Evolutionary conservation across 2,113 vertebrate genomes (phyloP).

Genomic region (Salminus brasiliensis): DNA sequence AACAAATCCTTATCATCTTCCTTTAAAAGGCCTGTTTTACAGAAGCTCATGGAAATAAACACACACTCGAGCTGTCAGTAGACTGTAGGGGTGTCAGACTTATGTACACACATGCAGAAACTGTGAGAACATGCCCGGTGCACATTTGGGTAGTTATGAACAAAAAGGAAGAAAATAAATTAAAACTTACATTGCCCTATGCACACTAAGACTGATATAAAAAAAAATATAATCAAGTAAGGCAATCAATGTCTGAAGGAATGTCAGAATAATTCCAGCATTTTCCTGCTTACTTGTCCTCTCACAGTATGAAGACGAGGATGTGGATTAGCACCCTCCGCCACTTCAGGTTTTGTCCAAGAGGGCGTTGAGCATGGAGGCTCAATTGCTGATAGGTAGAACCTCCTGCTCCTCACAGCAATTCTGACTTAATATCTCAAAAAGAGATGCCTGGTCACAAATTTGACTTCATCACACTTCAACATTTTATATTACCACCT

Average conservation of each 20-base stretch:
- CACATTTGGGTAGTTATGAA: conserved; percentile 5
- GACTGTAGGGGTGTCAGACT: conserved; percentile 43
- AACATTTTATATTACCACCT: no score
- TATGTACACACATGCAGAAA: conserved; percentile 62
- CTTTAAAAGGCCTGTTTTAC: conserved; percentile 17
- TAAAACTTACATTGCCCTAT: conserved; percentile 91
- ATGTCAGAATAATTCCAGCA: conserved; percentile 88
- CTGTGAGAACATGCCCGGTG: conserved; percentile 86
- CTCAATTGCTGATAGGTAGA: no score
- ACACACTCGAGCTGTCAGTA: conserved; percentile 22
- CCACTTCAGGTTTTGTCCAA: no score
- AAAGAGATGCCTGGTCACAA: no score
- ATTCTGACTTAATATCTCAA: no score
- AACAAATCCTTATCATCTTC: conserved; percentile 5
- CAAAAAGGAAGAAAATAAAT: conserved; percentile 69
- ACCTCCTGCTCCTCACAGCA: no score
- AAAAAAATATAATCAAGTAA: conserved; percentile 85
- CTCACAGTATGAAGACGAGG: conserved; percentile 75
- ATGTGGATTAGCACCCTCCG: conserved; percentile 76
- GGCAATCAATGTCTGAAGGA: conserved; percentile 91
- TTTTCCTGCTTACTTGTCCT: conserved; percentile 68
- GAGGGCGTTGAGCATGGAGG: no score
- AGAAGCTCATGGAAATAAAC: conserved; percentile 35
- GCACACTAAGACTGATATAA: conserved; percentile 77
- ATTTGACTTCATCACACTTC: no score